phyloP scores from a whole-genome alignment of 1,140 invertebrate species.

The Metaphire vulgaris region DNA sequence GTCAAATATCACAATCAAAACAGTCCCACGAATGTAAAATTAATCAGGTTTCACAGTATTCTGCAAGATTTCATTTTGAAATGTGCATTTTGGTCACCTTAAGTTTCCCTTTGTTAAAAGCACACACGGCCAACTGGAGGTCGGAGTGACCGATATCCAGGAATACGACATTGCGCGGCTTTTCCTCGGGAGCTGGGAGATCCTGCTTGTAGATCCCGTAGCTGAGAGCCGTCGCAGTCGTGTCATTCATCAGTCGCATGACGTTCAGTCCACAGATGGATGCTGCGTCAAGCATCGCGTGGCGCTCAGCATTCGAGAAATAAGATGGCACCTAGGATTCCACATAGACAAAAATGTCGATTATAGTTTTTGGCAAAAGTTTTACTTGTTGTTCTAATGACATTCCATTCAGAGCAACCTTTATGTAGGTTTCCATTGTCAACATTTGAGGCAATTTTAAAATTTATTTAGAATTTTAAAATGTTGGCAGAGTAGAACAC shows the following conservation, averaged over 20 bases:
- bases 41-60: too few relatives aligned
- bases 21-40: too few relatives aligned
- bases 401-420: too few relatives aligned
- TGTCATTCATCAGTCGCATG: constrained; percentile 89
- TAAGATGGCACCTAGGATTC: constrained; percentile 70
- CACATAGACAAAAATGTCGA: too few relatives aligned
- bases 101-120: constrained; percentile 91
- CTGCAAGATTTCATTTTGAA: too few relatives aligned
- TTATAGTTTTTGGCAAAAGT: too few relatives aligned
- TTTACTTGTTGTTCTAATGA: too few relatives aligned
- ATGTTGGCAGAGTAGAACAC: too few relatives aligned
- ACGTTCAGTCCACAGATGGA: constrained; percentile 76
- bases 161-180: constrained; percentile 58
- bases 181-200: constrained; percentile 74
- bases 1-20: too few relatives aligned
- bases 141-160: constrained; percentile 50
- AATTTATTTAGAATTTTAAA: too few relatives aligned
- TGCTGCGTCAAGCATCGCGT: constrained; percentile 82
- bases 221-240: constrained; percentile 84
- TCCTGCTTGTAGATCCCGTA: constrained; percentile 82
- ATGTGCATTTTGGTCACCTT: constrained; percentile 62
- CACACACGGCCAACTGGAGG: constrained; percentile 50
- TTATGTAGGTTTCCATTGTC: too few relatives aligned
- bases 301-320: constrained; percentile 87
- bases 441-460: too few relatives aligned